Evolutionary conservation across 2,797 vertebrate species (phyloP).

Genomic region (Helarctos malayanus): DNA sequence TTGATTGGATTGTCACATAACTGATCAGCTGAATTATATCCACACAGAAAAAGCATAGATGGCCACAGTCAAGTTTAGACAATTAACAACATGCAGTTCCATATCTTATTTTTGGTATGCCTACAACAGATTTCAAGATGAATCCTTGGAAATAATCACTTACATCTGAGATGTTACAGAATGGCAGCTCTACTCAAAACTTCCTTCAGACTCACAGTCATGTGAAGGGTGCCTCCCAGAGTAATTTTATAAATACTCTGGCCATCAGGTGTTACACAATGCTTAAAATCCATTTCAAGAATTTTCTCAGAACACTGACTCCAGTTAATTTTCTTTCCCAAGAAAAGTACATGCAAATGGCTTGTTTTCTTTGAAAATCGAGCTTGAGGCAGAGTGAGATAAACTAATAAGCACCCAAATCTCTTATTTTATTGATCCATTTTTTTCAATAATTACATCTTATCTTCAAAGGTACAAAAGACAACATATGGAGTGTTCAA

Average conservation of each 20-base stretch:
- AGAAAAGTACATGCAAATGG: conserved; percentile 41
- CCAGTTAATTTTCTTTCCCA: conserved; percentile 56
- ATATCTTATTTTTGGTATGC: not conserved
- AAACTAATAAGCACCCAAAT: conserved; percentile 71
- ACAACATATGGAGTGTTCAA: conserved; percentile 60
- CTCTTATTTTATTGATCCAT: conserved; percentile 76
- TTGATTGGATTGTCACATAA: not conserved
- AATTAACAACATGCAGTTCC: not conserved
- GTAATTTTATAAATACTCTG: not conserved
- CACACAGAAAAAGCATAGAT: not conserved
- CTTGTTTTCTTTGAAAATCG: conserved; percentile 68
- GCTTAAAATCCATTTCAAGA: conserved; percentile 23
- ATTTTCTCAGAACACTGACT: conserved; percentile 7
- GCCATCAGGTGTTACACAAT: not conserved
- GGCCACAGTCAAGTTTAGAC: not conserved
- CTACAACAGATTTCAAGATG: not conserved
- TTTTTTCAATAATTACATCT: conserved; percentile 78
- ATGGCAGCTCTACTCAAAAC: not conserved
- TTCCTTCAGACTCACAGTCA: not conserved
- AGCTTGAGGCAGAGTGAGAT: conserved; percentile 59
- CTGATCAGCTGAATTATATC: not conserved
- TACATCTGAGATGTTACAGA: not conserved
- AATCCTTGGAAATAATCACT: not conserved
- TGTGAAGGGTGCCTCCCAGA: not conserved
- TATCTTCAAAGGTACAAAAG: conserved; percentile 78